These are phyloP conservation scores for Rhamphomyia laevipes DNA, from an alignment of 2,888 invertebrate genomes.

Conservation along the genomic window DNA sequence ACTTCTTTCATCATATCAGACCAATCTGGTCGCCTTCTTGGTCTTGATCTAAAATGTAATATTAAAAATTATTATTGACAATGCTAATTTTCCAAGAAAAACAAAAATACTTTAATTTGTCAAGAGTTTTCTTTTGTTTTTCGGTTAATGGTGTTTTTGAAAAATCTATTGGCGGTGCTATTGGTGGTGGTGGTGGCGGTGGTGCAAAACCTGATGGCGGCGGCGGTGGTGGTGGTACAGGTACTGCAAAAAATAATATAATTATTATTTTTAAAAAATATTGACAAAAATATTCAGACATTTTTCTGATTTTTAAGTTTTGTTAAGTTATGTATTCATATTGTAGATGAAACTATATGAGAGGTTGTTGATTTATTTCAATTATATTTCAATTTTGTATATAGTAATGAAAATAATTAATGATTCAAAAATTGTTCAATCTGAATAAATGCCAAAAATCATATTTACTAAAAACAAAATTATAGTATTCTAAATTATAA, in stretches of 20 bases:
- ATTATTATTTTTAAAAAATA: not conserved
- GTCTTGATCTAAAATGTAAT: constrained; percentile 43
- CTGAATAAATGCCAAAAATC: too few species aligned
- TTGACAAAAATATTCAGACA: too few species aligned
- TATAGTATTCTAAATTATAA: too few species aligned
- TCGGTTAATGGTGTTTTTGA: constrained; percentile 48
- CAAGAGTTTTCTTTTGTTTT: constrained; percentile 53
- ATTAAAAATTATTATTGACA: constrained; percentile 8
- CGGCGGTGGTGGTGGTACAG: constrained; percentile 35
- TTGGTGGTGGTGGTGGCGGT: constrained; percentile 58
- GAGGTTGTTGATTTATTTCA: too few species aligned
- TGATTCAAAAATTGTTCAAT: too few species aligned
- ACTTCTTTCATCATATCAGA: constrained; percentile 84
- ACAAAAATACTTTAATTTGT: constrained; percentile 45
- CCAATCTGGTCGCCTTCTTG: constrained; percentile 78
- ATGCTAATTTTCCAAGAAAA: not conserved
- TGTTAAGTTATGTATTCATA: too few species aligned
- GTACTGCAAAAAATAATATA: constrained; percentile 23
- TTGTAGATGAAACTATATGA: too few species aligned
- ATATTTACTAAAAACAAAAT: too few species aligned
- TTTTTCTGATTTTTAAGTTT: too few species aligned
- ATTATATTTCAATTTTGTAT: too few species aligned
- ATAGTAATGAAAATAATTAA: too few species aligned
- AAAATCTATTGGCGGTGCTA: constrained; percentile 48
- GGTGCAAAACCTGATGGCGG: constrained; percentile 42